Conservation (phyloP, 30 jellyfish, hydroid and myxozoan species). For the Chironex yamaguchii region DNA sequence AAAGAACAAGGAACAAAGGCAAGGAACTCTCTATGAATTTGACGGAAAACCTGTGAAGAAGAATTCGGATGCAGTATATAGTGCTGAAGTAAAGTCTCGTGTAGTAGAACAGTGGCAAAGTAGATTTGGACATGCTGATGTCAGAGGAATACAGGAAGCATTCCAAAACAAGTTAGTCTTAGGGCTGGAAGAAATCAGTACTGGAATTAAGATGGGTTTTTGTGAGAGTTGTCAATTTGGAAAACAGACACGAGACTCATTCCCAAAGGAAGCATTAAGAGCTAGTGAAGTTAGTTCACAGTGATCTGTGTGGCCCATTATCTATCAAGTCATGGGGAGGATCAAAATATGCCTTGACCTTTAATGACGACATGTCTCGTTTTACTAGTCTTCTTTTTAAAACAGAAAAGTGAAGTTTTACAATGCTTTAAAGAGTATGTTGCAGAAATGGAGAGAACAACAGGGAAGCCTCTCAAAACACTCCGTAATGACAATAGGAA, state of each 20-base stretch:
- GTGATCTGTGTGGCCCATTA: conserved; percentile 57
- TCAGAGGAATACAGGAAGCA: not conserved
- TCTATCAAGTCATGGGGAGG: conserved; percentile 24
- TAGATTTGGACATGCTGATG: conserved; percentile 40
- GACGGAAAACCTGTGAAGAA: too few species aligned
- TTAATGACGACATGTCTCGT: conserved; percentile 27
- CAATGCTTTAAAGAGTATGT: conserved; percentile 15
- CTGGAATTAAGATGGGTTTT: not conserved
- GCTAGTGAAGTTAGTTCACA: conserved; percentile 24
- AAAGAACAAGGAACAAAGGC: too few species aligned
- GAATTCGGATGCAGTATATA: too few species aligned
- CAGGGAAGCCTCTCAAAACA: conserved; percentile 7
- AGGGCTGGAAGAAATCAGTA: too few species aligned
- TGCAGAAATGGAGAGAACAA: not conserved
- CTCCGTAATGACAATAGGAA: conserved; percentile 45
- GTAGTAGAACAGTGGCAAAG: conserved; percentile 56
- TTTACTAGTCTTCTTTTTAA: conserved; percentile 1
- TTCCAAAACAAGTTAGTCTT: too few species aligned
- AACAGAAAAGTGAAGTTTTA: conserved; percentile 15
- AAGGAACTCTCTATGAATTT: too few species aligned
- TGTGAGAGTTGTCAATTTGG: conserved; percentile 43
- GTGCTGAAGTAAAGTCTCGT: too few species aligned
- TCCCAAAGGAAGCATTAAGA: not conserved
- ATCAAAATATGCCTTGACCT: conserved; percentile 26
- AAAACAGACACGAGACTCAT: conserved; percentile 27